Evolutionary conservation across 2,797 vertebrate species (phyloP), one percentile per base, ranked within the genome.

Genomic region (Meda fulgida): DNA sequence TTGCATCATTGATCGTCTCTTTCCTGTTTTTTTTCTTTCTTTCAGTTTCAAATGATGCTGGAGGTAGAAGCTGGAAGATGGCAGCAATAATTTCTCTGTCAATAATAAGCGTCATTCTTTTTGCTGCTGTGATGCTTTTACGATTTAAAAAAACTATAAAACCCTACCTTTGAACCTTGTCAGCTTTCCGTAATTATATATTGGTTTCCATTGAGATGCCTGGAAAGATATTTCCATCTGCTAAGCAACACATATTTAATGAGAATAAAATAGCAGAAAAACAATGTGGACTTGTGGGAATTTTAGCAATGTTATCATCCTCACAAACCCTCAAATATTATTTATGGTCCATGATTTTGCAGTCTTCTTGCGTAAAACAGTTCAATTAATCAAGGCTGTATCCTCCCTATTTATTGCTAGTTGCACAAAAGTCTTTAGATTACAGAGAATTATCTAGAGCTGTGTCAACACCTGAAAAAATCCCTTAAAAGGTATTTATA

Each of bases 81-180:
- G 53, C 7, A 16, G 13, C 23, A 38, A 3, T 77, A 7, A 58
- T 77, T 77, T 16, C 53, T 80, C 43, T 70, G 4, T 81, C 23
- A 55, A 1, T 55, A 29, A 5, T 70, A 13, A 5, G 1, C 10
- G 2, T 55, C 23, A 38, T 80, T 80, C 34, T 70, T 5, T 26
- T 55, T 55, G 79, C 23, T 70, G 46, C 38, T 55, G 14, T 55
- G 34, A 26, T 70, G 16, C 26, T 81, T 69, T 70, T 70, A 51
- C 21, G 4, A 11, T 38, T 38, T 4, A 29, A 18, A 40, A 10
- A 55, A 70, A 1, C 19, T 70, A 70, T 29, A 26, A 55, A 70
- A 8, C 0, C 6, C 21, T 10, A 26, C 23, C 8, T 38, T 53
- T 80, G 23, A 80, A 53, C 13, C 13, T 58, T 7, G 6, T 36